A percentile compares a stretch with the other conserved stretches of the same genome.
Conservation (phyloP, 2,113 vertebrate species). For the Martes martes region DNA sequence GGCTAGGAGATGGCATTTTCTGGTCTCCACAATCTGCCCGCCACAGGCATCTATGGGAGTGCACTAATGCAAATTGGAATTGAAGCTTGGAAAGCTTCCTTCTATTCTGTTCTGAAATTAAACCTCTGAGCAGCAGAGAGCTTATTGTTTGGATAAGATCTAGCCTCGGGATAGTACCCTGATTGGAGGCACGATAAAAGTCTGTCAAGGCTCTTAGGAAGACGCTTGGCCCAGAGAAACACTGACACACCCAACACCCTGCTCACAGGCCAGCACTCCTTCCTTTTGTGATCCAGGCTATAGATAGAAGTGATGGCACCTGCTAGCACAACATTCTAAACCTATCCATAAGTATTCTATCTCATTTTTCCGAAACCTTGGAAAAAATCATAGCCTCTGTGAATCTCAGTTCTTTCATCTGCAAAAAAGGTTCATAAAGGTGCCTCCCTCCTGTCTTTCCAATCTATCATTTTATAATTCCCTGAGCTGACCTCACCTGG, state of each 20-base stretch:
- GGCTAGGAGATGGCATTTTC: neutral
- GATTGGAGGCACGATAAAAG: neutral
- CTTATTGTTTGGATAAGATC: neutral
- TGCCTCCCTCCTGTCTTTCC: neutral
- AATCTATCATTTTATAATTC: neutral
- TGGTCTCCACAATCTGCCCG: fast-evolving
- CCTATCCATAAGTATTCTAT: neutral
- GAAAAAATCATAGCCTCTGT: neutral
- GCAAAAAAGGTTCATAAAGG: neutral
- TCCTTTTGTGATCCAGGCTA: neutral
- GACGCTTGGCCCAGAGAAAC: fast-evolving
- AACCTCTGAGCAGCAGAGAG: neutral
- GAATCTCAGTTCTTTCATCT: neutral
- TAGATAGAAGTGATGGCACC: neutral
- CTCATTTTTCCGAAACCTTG: neutral
- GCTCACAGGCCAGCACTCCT: neutral
- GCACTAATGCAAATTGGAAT: neutral
- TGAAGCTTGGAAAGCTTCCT: neutral
- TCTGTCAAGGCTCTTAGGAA: neutral
- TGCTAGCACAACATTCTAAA: neutral
- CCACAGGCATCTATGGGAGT: neutral
- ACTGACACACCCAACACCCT: neutral
- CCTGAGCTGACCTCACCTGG: neutral
- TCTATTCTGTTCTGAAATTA: neutral
- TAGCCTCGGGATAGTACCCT: neutral